Conservation (phyloP, 1,140 invertebrate species). For the Drosophila tropicalis region DNA sequence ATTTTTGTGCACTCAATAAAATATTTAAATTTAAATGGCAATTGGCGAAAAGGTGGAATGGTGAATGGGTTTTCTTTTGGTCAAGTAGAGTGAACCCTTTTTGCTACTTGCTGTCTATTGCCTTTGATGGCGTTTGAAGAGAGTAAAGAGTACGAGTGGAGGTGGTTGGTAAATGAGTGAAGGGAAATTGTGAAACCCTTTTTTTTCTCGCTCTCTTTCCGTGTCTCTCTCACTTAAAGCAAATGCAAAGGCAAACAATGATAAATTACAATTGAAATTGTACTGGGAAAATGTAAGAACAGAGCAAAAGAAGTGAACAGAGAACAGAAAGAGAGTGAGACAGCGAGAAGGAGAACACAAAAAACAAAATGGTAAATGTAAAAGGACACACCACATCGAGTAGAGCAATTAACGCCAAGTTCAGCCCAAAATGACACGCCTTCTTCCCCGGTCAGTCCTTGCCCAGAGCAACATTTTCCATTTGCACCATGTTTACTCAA, state of each 20-base stretch:
- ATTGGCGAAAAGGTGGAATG: conserved; percentile 14
- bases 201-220: neutral
- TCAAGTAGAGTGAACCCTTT: conserved; percentile 27
- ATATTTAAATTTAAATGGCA: conserved; percentile 62
- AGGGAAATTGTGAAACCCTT: neutral
- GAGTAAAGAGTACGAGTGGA: neutral
- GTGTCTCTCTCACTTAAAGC: neutral
- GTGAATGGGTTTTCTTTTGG: conserved; percentile 26
- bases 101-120: conserved; percentile 4
- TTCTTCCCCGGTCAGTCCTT: neutral
- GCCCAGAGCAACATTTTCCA: conserved; percentile 3
- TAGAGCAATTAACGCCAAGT: conserved; percentile 48
- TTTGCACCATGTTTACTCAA: conserved; percentile 48
- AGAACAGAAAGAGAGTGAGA: neutral
- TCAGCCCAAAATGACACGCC: conserved; percentile 45
- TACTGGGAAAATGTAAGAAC: conserved; percentile 36
- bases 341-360: neutral
- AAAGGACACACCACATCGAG: conserved; percentile 36
- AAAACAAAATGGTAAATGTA: neutral
- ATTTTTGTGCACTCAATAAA: conserved; percentile 62
- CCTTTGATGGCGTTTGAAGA: conserved; percentile 8
- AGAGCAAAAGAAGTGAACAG: neutral
- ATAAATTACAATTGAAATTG: conserved; percentile 67
- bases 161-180: neutral
- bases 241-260: conserved; percentile 54